Conservation (phyloP, 2,888 invertebrate genomes). For the Nasonovia ribisnigri region DNA sequence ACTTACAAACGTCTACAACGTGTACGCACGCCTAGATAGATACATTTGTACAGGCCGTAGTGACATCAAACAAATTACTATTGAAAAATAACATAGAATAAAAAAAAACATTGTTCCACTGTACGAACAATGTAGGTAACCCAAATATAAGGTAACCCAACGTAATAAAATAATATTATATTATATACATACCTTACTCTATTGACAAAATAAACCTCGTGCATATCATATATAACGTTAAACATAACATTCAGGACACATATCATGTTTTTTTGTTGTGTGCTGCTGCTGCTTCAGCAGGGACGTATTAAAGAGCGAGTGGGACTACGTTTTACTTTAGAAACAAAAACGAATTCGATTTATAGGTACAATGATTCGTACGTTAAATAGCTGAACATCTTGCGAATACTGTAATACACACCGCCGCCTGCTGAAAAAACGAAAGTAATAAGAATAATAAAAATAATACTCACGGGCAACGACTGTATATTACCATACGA, state of each 20-base stretch:
- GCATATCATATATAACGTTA: not conserved
- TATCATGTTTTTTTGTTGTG: not conserved
- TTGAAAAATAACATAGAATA: slow-evolving; percentile 43
- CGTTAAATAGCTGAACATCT: not conserved
- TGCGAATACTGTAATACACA: not conserved
- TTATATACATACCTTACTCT: not conserved
- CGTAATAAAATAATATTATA: slow-evolving; percentile 29
- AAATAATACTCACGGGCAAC: not conserved
- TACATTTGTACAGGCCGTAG: slow-evolving; percentile 12
- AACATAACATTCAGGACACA: slow-evolving; percentile 40
- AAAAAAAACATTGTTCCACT: not conserved
- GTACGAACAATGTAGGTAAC: not conserved
- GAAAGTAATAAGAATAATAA: not conserved
- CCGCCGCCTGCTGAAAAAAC: not conserved
- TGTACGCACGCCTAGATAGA: not conserved
- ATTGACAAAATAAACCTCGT: slow-evolving; percentile 30
- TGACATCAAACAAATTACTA: slow-evolving; percentile 49
- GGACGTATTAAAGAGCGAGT: not conserved
- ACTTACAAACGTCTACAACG: not conserved
- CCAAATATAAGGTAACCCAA: no score
- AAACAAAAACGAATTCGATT: not conserved
- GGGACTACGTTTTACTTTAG: not conserved
- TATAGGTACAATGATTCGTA: not conserved
- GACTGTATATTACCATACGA: not conserved
- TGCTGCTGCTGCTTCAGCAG: not conserved